These are phyloP conservation scores for Cryptotermes secundus DNA, from an alignment of 1,140 invertebrate genomes.

Conservation along the genomic window DNA sequence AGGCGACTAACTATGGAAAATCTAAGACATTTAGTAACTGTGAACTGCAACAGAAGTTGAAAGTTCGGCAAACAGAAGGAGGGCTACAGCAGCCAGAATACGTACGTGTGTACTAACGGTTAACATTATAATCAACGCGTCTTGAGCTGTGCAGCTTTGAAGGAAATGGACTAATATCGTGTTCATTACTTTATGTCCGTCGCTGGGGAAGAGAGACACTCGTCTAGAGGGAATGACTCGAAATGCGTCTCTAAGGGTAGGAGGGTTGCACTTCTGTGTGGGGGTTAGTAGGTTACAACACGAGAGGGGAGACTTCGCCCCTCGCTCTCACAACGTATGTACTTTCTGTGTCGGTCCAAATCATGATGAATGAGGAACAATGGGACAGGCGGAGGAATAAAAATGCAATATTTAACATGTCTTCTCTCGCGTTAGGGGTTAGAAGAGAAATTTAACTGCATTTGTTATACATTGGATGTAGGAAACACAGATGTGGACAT, in stretches of 20 bases:
- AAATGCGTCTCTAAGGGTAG: constrained; percentile 21
- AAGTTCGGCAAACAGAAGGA: no score
- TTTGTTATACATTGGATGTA: neutral
- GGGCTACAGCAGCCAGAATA: no score
- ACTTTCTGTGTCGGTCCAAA: constrained; percentile 1
- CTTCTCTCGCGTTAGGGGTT: neutral
- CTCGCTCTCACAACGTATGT: neutral
- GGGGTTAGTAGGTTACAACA: constrained; percentile 12
- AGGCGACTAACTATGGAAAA: no score
- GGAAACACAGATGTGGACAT: neutral
- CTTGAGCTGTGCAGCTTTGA: neutral
- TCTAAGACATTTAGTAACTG: no score
- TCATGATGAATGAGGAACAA: constrained; percentile 13
- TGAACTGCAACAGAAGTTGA: no score
- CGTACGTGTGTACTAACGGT: no score
- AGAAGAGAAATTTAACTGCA: neutral
- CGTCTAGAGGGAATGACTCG: neutral
- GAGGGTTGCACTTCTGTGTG: neutral
- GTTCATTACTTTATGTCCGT: neutral
- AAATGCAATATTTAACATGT: constrained; percentile 7
- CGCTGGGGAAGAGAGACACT: neutral
- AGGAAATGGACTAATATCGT: neutral
- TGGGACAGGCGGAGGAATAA: neutral
- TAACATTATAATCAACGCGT: no score
- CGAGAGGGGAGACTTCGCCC: neutral